phyloP scores from a whole-genome alignment of 2,888 invertebrate genomes.

The Tenthredo scrophulariae region DNA sequence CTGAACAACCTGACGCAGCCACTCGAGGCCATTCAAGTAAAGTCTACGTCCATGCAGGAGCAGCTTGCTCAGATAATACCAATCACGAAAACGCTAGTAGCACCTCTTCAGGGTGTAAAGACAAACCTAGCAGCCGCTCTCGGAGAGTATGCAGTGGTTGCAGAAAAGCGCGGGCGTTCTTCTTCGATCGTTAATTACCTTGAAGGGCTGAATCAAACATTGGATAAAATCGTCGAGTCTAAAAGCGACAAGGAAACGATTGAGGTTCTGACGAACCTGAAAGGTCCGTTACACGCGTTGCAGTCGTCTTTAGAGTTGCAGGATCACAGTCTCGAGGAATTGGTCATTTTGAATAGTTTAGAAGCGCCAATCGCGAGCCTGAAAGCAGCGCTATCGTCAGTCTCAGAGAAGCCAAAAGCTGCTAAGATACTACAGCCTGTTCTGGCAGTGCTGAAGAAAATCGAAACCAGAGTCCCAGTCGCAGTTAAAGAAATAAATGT shows the following conservation, averaged over 20 bases:
- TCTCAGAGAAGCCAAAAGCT: slow-evolving; percentile 17
- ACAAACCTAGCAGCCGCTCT: slow-evolving; percentile 31
- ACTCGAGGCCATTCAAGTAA: slow-evolving; percentile 55
- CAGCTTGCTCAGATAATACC: slow-evolving; percentile 14
- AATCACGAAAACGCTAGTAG: slow-evolving; percentile 27
- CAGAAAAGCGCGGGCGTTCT: slow-evolving; percentile 48
- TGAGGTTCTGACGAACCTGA: slow-evolving; percentile 42
- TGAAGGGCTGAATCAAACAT: slow-evolving; percentile 51
- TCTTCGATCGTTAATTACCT: slow-evolving; percentile 53
- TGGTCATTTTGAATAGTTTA: slow-evolving; percentile 46
- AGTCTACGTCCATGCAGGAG: slow-evolving; percentile 48
- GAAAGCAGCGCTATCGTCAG: slow-evolving; percentile 15
- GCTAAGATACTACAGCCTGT: slow-evolving; percentile 39
- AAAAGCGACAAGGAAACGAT: slow-evolving; percentile 44
- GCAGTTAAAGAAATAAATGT: slow-evolving; percentile 37
- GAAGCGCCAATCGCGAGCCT: slow-evolving; percentile 49
- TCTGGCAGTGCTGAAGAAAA: slow-evolving; percentile 50
- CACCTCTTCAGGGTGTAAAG: slow-evolving; percentile 33
- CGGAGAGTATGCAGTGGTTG: slow-evolving; percentile 46
- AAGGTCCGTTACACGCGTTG: slow-evolving; percentile 52
- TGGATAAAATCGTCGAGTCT: slow-evolving; percentile 33
- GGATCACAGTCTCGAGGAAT: slow-evolving; percentile 51
- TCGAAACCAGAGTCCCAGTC: slow-evolving; percentile 45
- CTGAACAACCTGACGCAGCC: slow-evolving; percentile 52
- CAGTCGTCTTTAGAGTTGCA: slow-evolving; percentile 50